These are phyloP conservation scores for Bolinopsis microptera DNA, from an alignment of 37 sponge, comb jelly and placozoan species.

Conservation along the genomic window DNA sequence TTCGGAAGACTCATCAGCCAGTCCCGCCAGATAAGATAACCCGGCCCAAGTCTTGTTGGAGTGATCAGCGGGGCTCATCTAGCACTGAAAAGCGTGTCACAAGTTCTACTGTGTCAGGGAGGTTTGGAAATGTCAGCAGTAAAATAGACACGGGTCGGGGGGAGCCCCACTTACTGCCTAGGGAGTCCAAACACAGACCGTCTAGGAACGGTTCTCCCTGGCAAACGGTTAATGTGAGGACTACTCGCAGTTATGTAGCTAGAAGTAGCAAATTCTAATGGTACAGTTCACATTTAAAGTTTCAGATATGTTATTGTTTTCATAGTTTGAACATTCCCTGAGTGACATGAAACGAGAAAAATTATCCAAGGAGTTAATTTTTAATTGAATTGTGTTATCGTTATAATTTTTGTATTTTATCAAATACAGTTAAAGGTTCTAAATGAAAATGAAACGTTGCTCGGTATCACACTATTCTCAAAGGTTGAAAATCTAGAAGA, in stretches of 20 bases:
- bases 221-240: background rate
- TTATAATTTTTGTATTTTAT: background rate
- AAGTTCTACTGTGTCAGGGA: background rate
- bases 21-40: background rate
- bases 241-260: background rate
- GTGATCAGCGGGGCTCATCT: background rate
- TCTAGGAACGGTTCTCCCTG: background rate
- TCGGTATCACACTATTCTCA: no score
- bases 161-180: background rate
- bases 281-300: background rate
- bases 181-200: background rate
- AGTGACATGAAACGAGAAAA: no score
- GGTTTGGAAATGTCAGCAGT: slow-evolving; percentile 6
- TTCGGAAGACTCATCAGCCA: background rate
- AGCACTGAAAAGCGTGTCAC: background rate
- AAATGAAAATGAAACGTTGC: no score
- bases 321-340: no score
- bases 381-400: background rate
- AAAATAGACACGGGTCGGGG: slow-evolving; percentile 11
- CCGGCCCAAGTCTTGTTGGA: slow-evolving; percentile 51
- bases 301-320: no score
- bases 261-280: background rate
- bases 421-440: no score
- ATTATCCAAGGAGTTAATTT: no score
- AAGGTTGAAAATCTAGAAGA: no score